Evolutionary conservation across 1,140 invertebrate genomes (phyloP), one percentile per base, ranked within the genome.

Genomic region (Anthonomus grandis): DNA sequence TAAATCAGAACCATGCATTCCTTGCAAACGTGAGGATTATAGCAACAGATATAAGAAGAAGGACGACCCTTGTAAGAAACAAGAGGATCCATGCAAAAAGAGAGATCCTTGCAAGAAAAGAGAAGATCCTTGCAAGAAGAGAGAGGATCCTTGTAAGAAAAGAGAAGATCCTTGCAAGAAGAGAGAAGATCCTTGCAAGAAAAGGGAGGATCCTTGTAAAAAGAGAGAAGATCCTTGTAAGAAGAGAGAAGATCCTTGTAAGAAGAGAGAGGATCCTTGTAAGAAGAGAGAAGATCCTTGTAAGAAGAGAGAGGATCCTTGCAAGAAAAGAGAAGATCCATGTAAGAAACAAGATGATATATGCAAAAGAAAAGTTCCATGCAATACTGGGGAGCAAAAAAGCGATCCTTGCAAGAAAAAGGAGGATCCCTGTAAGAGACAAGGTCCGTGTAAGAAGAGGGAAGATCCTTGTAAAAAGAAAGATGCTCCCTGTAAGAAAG

Each of bases 391-490:
- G n/a, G n/a, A 36, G 22, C 49, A 45, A 41, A 39, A 57, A 23
- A 39, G 34, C 27, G 37, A 53, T 37, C 27, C 27, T 37, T 47
- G 27, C 42, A 38, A 39, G 44, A 47, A 56, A 38, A 56, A 38
- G n/a, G 53, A 56, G 21, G 42, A 46, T 39, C 27, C 27, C 27
- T 56, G 27, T 37, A 38, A 47, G 41, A 39, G 46, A 21, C 12
- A 46, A 10, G 3, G 24, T 38, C 22, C 39, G 21, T 60, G 58
- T 34, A 19, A 34, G 13, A 61, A 57, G 31, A 58, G 51, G 37
- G 38, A 58, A 19, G 60, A 62, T 45, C 50, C 60, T 17, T 59
- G 56, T 22, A 59, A 59, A 27, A 47, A 52, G 24, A n/a, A n/a
- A n/a, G 41, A 53, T 10, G 57, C 54, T 34, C 57, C 57, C 17